Conservation (phyloP, 2,797 vertebrate species). For the Tadarida brasiliensis region DNA sequence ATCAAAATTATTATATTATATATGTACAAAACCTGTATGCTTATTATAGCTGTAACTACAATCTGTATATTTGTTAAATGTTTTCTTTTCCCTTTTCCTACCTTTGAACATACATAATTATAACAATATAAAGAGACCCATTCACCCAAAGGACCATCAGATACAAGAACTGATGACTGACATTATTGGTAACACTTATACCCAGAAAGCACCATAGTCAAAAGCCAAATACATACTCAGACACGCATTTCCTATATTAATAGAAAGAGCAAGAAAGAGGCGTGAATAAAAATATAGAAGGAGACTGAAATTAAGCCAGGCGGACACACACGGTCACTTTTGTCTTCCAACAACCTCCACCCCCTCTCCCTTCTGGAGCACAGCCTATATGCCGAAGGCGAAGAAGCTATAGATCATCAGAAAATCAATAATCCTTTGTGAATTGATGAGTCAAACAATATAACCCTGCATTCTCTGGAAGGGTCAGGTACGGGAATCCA, state of each 20-base stretch:
- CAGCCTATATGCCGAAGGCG: neutral
- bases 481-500: neutral
- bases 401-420: neutral
- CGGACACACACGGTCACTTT: neutral
- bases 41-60: neutral
- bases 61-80: neutral
- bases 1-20: neutral
- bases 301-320: neutral
- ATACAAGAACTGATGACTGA: slow-evolving; percentile 32
- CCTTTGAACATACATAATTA: slow-evolving; percentile 5
- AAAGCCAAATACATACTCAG: slow-evolving; percentile 40
- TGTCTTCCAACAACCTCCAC: neutral
- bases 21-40: neutral
- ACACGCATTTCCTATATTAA: neutral
- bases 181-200: neutral
- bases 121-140: neutral
- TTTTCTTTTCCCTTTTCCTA: slow-evolving; percentile 35
- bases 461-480: neutral
- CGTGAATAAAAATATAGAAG: neutral
- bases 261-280: neutral
- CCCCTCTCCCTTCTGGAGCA: neutral
- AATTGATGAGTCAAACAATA: slow-evolving; percentile 54
- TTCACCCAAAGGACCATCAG: neutral
- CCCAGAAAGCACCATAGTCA: neutral
- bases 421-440: slow-evolving; percentile 65